Evolutionary conservation across 2,113 vertebrate genomes (phyloP).

Genomic region (Phalacrocorax brasilianus): DNA sequence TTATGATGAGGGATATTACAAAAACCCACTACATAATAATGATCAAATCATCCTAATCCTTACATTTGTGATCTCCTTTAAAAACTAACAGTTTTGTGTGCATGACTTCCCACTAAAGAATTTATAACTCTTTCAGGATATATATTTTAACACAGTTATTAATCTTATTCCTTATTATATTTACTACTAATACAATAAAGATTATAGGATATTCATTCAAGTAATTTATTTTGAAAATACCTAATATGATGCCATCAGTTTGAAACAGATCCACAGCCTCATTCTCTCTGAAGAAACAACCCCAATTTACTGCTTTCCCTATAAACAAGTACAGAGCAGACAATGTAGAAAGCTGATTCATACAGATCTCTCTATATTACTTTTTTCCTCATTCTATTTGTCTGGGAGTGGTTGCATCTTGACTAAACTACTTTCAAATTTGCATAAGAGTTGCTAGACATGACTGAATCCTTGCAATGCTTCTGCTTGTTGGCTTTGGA

Average conservation of each 20-base stretch:
- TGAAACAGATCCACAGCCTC: neutral
- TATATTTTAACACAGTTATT: neutral
- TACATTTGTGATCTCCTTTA: neutral
- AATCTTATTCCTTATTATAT: neutral
- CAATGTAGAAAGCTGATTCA: neutral
- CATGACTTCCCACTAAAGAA: neutral
- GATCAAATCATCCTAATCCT: neutral
- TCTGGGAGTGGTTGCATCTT: neutral
- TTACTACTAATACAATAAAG: neutral
- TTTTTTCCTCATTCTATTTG: neutral
- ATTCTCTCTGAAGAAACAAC: neutral
- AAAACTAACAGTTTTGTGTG: neutral
- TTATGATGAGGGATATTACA: neutral
- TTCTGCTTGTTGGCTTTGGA: neutral
- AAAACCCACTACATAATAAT: neutral
- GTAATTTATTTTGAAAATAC: neutral
- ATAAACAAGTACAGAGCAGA: neutral
- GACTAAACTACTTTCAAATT: neutral
- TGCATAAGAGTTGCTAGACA: neutral
- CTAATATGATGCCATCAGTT: neutral
- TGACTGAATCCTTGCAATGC: neutral
- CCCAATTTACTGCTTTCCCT: neutral
- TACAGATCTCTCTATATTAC: neutral
- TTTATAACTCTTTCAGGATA: neutral
- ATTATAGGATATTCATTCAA: neutral